Conservation (phyloP, 2,888 invertebrate species). For the Chironomus tentans region DNA sequence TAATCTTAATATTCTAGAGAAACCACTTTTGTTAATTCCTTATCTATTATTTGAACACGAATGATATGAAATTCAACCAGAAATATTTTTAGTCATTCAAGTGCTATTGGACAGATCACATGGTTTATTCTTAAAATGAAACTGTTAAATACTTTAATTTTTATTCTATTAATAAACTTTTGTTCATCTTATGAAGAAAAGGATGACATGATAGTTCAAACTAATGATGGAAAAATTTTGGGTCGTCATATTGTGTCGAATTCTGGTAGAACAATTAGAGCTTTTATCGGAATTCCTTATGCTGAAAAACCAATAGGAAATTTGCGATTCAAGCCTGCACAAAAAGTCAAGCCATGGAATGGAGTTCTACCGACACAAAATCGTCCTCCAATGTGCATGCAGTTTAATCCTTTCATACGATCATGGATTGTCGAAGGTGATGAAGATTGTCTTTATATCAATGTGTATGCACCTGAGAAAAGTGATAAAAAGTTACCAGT, state of each 20-base stretch:
- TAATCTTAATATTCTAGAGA: too few relatives aligned
- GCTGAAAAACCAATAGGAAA: constrained; percentile 53
- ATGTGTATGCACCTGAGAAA: constrained; percentile 26
- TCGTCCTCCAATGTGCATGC: constrained; percentile 9
- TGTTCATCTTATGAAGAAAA: constrained; percentile 38
- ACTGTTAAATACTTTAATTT: not conserved
- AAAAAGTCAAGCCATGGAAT: constrained; percentile 2
- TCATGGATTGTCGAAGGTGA: constrained; percentile 14
- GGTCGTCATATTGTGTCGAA: constrained; percentile 49
- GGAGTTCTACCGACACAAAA: not conserved
- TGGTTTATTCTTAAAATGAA: not conserved
- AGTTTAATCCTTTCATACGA: constrained; percentile 7
- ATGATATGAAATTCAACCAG: too few relatives aligned
- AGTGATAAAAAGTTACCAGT: constrained; percentile 46
- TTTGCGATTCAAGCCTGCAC: constrained; percentile 45
- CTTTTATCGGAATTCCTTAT: constrained; percentile 55
- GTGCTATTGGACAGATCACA: not conserved
- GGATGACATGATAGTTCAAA: constrained; percentile 36
- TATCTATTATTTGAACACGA: too few relatives aligned
- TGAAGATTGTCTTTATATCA: constrained; percentile 28
- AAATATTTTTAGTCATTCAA: too few relatives aligned
- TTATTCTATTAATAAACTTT: constrained; percentile 26
- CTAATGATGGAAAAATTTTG: constrained; percentile 45
- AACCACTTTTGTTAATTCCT: too few relatives aligned
- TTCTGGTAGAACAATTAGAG: constrained; percentile 48